phyloP scores from a whole-genome alignment of 2,888 invertebrate species.

The Tortrix viridana region DNA sequence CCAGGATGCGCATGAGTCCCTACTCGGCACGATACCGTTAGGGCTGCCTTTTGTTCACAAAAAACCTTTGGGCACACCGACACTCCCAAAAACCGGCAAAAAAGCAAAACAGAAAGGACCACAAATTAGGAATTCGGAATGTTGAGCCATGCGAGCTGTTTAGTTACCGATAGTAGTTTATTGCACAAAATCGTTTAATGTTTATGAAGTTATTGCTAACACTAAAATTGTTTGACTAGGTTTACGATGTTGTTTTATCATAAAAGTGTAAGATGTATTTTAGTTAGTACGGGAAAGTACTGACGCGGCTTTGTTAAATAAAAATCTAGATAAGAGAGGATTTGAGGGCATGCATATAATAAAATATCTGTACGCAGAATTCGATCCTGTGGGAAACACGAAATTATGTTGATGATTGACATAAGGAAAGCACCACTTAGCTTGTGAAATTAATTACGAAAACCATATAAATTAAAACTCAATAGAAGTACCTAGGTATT shows the following conservation, averaged over 20 bases:
- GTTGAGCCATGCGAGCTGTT: constrained; percentile 58
- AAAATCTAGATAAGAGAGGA: too few relatives aligned
- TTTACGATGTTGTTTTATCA: constrained; percentile 12
- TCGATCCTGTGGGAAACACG: too few relatives aligned
- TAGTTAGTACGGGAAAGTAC: neutral
- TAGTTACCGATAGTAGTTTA: constrained; percentile 27
- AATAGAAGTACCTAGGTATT: too few relatives aligned
- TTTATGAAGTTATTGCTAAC: neutral
- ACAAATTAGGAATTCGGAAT: constrained; percentile 80
- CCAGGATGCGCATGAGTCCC: constrained; percentile 48
- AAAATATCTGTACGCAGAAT: too few relatives aligned
- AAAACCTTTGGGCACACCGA: constrained; percentile 37
- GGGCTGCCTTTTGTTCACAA: constrained; percentile 67
- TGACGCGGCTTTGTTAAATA: neutral
- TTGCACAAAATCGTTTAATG: constrained; percentile 9
- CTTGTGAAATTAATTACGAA: too few relatives aligned
- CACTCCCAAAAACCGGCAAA: constrained; percentile 59
- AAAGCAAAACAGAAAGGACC: constrained; percentile 78
- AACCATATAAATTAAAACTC: too few relatives aligned
- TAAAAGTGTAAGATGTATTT: neutral
- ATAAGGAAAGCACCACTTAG: too few relatives aligned
- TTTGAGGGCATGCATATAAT: too few relatives aligned
- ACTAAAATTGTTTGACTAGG: neutral
- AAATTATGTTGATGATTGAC: too few relatives aligned
- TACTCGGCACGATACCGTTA: constrained; percentile 69